Evolutionary conservation across 2,113 vertebrate genomes (phyloP).

Genomic region (Proterorhinus semilunaris): DNA sequence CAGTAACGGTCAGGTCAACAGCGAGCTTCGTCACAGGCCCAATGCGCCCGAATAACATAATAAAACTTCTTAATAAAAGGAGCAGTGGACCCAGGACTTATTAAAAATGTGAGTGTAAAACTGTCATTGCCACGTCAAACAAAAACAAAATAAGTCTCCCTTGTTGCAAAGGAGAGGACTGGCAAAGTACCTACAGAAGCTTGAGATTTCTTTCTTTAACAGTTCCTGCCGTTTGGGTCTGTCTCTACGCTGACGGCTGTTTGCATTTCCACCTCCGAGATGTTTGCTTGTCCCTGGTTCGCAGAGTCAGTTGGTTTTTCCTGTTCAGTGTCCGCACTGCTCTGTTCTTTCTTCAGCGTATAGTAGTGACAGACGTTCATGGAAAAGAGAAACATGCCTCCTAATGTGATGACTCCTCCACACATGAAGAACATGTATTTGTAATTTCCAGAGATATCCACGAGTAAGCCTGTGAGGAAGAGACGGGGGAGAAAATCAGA

Average conservation of each 20-base stretch:
- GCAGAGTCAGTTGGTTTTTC: neutral
- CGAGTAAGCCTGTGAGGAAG: constrained; percentile 73
- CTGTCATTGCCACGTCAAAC: too few species aligned
- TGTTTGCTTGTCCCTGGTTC: constrained; percentile 35
- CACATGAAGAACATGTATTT: constrained; percentile 82
- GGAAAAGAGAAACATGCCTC: constrained; percentile 79
- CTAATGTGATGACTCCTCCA: constrained; percentile 76
- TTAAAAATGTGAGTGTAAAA: too few species aligned
- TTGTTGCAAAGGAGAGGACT: neutral
- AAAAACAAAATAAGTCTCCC: too few species aligned
- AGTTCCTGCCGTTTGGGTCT: constrained; percentile 12
- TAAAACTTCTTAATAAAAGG: too few species aligned
- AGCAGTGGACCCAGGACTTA: too few species aligned
- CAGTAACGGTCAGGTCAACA: too few species aligned
- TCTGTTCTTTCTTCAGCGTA: constrained; percentile 57
- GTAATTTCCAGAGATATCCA: constrained; percentile 78
- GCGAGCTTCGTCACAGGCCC: too few species aligned
- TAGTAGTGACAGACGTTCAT: constrained; percentile 83
- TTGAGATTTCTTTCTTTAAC: constrained; percentile 21
- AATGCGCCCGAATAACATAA: too few species aligned
- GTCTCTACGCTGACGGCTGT: constrained; percentile 21
- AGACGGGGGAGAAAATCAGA: constrained; percentile 3
- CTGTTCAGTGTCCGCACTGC: constrained; percentile 28
- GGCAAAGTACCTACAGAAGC: neutral
- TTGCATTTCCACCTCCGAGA: constrained; percentile 24